Evolutionary conservation across 2,797 vertebrate species (phyloP).

Genomic region (Tympanoctomys barrerae): DNA sequence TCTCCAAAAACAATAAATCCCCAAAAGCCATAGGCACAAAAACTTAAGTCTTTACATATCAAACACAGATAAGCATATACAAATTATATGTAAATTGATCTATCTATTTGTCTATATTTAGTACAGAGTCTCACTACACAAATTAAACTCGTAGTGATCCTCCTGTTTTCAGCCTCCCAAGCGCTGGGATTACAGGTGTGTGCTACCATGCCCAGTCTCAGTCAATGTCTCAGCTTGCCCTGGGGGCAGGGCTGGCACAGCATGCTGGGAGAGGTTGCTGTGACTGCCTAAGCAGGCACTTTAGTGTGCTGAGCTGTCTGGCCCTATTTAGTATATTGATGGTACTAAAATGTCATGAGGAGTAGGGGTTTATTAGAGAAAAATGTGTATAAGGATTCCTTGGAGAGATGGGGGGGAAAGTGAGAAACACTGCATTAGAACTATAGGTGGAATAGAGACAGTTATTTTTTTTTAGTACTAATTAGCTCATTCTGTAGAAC

Average conservation of each 20-base stretch:
- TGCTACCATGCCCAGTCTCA: too few relatives aligned
- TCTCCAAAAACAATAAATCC: too few relatives aligned
- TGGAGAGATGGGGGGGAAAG: background rate
- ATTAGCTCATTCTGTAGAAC: background rate
- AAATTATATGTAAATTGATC: background rate
- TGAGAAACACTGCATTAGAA: background rate
- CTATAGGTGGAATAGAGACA: background rate
- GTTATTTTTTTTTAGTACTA: background rate
- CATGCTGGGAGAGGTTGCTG: too few relatives aligned
- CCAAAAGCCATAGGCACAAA: background rate
- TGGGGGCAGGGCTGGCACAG: too few relatives aligned
- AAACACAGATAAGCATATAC: background rate
- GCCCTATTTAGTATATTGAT: background rate
- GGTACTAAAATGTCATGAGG: slow-evolving; percentile 1
- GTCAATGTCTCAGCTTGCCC: too few relatives aligned
- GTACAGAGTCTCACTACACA: too few relatives aligned
- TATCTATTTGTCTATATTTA: too few relatives aligned
- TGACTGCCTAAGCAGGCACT: too few relatives aligned
- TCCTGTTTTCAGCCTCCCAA: too few relatives aligned
- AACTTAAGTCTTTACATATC: background rate
- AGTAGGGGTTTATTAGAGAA: background rate
- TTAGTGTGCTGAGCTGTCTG: too few relatives aligned
- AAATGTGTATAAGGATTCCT: background rate
- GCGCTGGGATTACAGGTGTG: too few relatives aligned
- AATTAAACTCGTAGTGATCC: too few relatives aligned